These are phyloP conservation scores for Mesoclemmys tuberculata DNA, from an alignment of 2,113 vertebrate species.

Conservation along the genomic window DNA sequence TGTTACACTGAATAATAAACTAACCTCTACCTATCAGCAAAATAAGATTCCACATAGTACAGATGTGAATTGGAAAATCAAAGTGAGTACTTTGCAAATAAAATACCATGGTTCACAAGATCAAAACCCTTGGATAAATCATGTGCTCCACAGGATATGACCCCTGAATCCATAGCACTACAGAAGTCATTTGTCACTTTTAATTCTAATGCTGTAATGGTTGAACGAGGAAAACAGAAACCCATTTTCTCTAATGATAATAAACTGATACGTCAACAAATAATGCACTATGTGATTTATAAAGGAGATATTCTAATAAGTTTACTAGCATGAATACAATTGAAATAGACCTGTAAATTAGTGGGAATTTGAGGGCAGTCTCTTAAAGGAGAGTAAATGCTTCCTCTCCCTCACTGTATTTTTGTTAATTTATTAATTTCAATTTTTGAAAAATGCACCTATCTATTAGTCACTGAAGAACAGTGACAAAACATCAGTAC, in stretches of 20 bases:
- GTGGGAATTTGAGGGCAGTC: background rate
- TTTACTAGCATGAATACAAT: background rate
- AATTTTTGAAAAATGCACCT: background rate
- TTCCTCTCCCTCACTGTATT: fast-evolving
- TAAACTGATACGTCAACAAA: slow-evolving; percentile 1
- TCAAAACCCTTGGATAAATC: slow-evolving; percentile 38
- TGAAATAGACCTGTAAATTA: background rate
- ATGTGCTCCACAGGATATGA: background rate
- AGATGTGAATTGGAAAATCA: background rate
- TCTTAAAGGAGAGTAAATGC: background rate
- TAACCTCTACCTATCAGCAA: background rate
- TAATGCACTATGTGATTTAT: background rate
- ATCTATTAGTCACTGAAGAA: background rate
- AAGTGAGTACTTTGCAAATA: slow-evolving; percentile 48
- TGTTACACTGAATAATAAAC: background rate
- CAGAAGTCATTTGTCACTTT: slow-evolving; percentile 43
- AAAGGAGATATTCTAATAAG: background rate
- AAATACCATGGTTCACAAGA: slow-evolving; percentile 16
- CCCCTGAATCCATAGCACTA: background rate
- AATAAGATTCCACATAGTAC: background rate
- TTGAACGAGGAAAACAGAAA: slow-evolving; percentile 2
- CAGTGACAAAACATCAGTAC: background rate
- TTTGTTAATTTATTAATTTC: background rate
- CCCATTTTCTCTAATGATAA: slow-evolving; percentile 9
- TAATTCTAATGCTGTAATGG: slow-evolving; percentile 31